Base-by-base conservation (phyloP, 1,140 invertebrate genomes). In the Eueides isabella region DNA sequence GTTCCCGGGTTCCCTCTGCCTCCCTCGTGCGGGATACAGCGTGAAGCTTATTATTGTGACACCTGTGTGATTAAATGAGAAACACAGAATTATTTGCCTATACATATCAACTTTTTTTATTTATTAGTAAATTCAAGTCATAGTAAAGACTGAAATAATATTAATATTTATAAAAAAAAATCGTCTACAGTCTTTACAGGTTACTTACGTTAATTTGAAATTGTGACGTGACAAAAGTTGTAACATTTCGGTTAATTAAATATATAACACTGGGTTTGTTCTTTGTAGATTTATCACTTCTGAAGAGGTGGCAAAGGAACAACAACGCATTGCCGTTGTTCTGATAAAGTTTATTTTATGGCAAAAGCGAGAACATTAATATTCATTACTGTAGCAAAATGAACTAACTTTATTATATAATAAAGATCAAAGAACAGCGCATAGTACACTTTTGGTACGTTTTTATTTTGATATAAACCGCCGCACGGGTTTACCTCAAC, bases 261-360 rank as follows among this genome's bases (percentile, higher is more conserved):
- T 88, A 87, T 85, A 87, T 85, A 80, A 83, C 14, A 79, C 79
- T 61, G 80, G 85, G 83, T 86, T 90, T 67, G 80, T 88, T 90
- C 72, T 90, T 91, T 83, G 84, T 81, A 77, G 83, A 90, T 88
- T 91, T 89, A 91, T 90, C 87, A 86, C 85, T 86, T 76, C 71
- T 78, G 77, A 79, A 82, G 80, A 83, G 82, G 81, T 85, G 79
- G 80, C 80, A 78, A 81, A 85, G 80, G 83, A 74, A 74, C 72
- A 74, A 74, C 72, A 74, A 88, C 86, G 86, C 89, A 74, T 63
- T 72, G 67, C 70, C 71, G 80, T 87, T 89, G 83, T 83, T 81
- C 84, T 83, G 87, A 92, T 92, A 90, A 92, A 92, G 85, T 92
- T 91, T 88, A 90, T 88, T 91, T 92, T 90, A 90, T 90, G 85